Conservation (phyloP, 2,797 vertebrate species). For the Xenops minutus region DNA sequence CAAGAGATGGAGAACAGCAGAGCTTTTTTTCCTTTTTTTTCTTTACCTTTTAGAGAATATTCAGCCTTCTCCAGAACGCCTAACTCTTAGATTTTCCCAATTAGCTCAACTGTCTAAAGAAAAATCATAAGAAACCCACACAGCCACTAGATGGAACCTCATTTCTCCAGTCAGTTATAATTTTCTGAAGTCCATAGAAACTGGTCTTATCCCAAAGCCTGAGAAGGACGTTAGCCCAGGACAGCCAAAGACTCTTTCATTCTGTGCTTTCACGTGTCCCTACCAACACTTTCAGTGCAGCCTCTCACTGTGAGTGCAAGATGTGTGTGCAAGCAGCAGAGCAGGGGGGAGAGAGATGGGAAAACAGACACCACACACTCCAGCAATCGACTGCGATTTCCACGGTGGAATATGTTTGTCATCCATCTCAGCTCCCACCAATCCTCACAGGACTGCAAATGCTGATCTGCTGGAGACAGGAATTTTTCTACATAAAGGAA, state of each 20-base stretch:
- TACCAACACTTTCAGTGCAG: not conserved
- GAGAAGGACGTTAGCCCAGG: not conserved
- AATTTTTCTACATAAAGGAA: not conserved
- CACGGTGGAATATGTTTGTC: not conserved
- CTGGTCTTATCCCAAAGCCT: not conserved
- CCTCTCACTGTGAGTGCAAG: not conserved
- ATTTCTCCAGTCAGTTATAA: not conserved
- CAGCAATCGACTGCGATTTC: not conserved
- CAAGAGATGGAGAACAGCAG: not conserved
- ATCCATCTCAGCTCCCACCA: not conserved
- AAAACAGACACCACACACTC: not conserved
- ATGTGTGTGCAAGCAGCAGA: not conserved
- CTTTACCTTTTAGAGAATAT: not conserved
- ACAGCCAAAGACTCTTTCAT: not conserved
- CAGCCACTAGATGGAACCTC: not conserved
- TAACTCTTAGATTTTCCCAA: not conserved
- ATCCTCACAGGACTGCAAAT: not conserved
- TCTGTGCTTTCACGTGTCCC: not conserved
- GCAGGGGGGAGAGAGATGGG: not conserved
- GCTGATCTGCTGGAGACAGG: not conserved
- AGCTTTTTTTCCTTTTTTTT: not conserved
- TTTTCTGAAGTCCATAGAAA: not conserved
- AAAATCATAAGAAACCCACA: not conserved
- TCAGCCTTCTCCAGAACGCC: not conserved
- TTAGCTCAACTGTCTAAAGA: not conserved